Evolutionary conservation across 2,888 invertebrate genomes (phyloP), one percentile per base, ranked within the genome.

Genomic region (Acanthococcus lagerstroemiae): DNA sequence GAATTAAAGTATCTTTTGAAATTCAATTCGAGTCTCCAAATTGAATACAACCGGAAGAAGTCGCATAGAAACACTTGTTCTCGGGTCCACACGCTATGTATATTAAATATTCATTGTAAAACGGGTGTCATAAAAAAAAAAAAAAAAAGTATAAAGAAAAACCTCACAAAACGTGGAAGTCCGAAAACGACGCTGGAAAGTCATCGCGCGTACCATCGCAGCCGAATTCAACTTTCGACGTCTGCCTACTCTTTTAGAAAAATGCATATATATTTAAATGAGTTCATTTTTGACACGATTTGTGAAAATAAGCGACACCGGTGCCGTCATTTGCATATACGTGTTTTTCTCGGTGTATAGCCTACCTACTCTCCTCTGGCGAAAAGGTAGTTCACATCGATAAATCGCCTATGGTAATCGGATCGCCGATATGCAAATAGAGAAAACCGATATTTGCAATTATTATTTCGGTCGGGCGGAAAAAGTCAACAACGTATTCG

Each of bases 381-480:
- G 37, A 61, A 52, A 61, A 61, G 52, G 61, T 52, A 61, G 61
- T 61, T 61, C 37, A 52, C 61, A 61, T 61, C 61, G 61, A 61
- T 61, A 61, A 61, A 61, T 61, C 61, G 61, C 61, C 52, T 61
- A 52, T 61, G 52, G 61, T 50, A 61, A 61, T 61, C 61, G 61
- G 52, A 61, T 52, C 50, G 61, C 52, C 30, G 61, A 61, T 61
- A 61, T 61, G 61, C 61, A 61, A 61, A 61, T 61, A 61, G 30
- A 52, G 19, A 61, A 61, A 61, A 61, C 61, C 61, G 50, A 61
- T 61, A 61, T 61, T 61, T 50, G 61, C 61, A 61, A 61, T 61
- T 61, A 61, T 61, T 61, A 61, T 61, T 61, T 61, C 37, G 52
- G 61, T 52, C 37, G 50, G 61, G 50, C 48, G 60, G 12, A 21